phyloP scores from a whole-genome alignment of 92 coral and sea anemone genomes.

The Pocillopora meandrina region DNA sequence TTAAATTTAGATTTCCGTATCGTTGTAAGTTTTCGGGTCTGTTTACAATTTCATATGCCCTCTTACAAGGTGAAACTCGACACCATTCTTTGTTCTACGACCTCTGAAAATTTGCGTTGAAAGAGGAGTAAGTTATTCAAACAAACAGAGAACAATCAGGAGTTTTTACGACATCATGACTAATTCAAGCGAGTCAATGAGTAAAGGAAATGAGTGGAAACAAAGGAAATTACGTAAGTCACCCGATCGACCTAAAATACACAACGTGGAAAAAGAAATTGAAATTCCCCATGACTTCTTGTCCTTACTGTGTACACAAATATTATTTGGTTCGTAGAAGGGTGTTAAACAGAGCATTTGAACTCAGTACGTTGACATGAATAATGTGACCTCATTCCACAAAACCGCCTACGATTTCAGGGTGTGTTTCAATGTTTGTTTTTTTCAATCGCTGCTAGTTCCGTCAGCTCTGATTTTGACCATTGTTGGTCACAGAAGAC shows the following conservation, averaged over 20 bases:
- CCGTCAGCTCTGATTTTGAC: neutral
- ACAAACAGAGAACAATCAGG: neutral
- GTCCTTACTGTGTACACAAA: no score
- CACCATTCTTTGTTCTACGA: neutral
- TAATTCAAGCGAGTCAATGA: neutral
- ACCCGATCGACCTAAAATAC: no score
- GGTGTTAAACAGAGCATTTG: no score
- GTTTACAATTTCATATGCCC: no score
- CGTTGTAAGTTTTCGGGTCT: neutral
- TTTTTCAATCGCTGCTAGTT: neutral
- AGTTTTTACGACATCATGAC: neutral
- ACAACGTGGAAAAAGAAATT: no score
- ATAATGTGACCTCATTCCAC: slow-evolving; percentile 1
- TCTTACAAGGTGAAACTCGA: neutral
- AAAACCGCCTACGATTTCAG: neutral
- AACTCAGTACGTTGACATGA: neutral
- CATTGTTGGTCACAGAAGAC: neutral
- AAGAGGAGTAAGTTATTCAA: neutral
- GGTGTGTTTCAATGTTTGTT: slow-evolving; percentile 1
- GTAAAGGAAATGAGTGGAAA: neutral
- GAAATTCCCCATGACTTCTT: no score
- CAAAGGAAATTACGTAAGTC: no score
- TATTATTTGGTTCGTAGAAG: no score
- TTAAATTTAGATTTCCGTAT: neutral
- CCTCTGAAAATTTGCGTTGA: neutral